Percentiles rank a stretch among this genome's conserved stretches.
Evolutionary conservation across 2,888 invertebrate genomes (phyloP).

Genomic region (Teinopalpus imperialis): DNA sequence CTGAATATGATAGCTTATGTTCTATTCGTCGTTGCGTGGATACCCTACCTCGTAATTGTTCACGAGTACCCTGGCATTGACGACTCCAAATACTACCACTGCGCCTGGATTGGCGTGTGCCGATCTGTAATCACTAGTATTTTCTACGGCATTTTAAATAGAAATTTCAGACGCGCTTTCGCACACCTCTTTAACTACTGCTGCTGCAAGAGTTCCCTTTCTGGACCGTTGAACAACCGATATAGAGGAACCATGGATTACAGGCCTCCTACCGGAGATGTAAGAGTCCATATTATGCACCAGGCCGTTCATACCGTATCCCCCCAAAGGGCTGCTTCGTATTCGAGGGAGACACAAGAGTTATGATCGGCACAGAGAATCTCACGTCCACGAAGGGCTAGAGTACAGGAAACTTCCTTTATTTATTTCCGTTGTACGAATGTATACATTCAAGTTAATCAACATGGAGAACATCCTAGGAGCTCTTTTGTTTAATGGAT

Average conservation of each 20-base stretch:
- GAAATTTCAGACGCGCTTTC: conserved; percentile 87
- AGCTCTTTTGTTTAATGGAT: too few relatives aligned
- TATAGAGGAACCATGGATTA: conserved; percentile 67
- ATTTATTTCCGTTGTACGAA: background rate
- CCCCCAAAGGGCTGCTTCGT: conserved; percentile 64
- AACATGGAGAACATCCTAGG: background rate
- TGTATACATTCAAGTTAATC: conserved; percentile 1
- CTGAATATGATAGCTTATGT: conserved; percentile 85
- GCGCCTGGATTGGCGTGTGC: conserved; percentile 86
- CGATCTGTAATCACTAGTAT: conserved; percentile 86
- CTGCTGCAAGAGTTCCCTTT: conserved; percentile 86
- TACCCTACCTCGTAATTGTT: conserved; percentile 84
- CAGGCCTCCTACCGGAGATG: conserved; percentile 78
- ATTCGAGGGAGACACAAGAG: conserved; percentile 41
- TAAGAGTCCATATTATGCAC: conserved; percentile 88
- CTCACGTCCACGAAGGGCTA: background rate
- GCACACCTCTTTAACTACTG: conserved; percentile 89
- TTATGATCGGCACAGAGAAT: background rate
- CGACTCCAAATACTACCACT: conserved; percentile 83
- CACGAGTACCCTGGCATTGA: conserved; percentile 70
- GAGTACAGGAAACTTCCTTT: background rate
- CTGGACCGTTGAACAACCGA: conserved; percentile 84
- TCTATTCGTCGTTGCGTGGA: conserved; percentile 84
- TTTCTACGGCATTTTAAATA: conserved; percentile 83
- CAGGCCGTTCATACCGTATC: conserved; percentile 41